A percentile compares a stretch with the other conserved stretches of the same genome.
These are phyloP conservation scores for Thunnus maccoyii DNA, from an alignment of 2,113 vertebrate genomes.

Conservation along the genomic window DNA sequence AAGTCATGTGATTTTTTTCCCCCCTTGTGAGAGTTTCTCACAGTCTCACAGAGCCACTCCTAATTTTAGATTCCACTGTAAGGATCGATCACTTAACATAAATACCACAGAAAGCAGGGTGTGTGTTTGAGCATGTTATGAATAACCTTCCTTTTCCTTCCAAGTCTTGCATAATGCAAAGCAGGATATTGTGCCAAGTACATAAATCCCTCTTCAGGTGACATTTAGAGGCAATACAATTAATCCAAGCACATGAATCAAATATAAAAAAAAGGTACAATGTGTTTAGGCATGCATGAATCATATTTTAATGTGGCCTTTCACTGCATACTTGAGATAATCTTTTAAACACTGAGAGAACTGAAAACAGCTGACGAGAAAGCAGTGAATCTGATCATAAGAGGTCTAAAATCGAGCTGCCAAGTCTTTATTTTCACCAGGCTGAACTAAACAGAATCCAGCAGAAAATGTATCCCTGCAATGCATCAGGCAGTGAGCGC, in stretches of 20 bases:
- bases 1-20: slow-evolving; percentile 41
- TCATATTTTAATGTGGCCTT: background rate
- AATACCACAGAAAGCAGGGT: slow-evolving; percentile 37
- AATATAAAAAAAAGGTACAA: background rate
- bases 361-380: background rate
- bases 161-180: slow-evolving; percentile 42
- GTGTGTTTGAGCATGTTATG: slow-evolving; percentile 3
- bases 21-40: slow-evolving; percentile 42
- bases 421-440: background rate
- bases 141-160: slow-evolving; percentile 25
- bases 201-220: slow-evolving; percentile 35
- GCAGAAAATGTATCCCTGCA: background rate
- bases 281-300: background rate
- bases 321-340: background rate
- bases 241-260: slow-evolving; percentile 1
- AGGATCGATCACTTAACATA: slow-evolving; percentile 57
- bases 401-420: background rate
- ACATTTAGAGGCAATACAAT: slow-evolving; percentile 5
- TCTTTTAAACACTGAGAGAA: background rate
- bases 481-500: background rate
- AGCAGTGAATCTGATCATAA: background rate
- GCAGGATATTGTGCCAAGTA: background rate
- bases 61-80: slow-evolving; percentile 68
- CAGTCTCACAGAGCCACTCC: slow-evolving; percentile 42
- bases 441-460: background rate